phyloP scores from a whole-genome alignment of 2,113 vertebrate species.

The Synchiropus splendidus region DNA sequence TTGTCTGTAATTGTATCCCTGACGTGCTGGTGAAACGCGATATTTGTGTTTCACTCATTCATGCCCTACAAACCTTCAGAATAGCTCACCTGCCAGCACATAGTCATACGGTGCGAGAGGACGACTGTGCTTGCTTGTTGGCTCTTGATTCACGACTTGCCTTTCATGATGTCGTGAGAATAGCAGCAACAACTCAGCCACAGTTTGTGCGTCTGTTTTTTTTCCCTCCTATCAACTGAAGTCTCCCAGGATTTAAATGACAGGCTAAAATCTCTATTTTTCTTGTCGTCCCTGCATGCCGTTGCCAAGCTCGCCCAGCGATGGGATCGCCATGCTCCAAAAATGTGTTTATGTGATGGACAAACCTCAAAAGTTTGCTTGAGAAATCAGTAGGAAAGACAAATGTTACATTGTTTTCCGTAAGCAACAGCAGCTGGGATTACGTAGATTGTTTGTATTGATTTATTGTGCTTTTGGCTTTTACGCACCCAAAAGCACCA shows the following conservation, averaged over 20 bases:
- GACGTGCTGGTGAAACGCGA: neutral
- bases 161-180: conserved; percentile 42
- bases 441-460: no score
- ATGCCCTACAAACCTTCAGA: conserved; percentile 5
- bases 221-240: conserved; percentile 16
- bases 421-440: no score
- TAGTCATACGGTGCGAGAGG: neutral
- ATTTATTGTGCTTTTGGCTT: no score
- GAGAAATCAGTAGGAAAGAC: no score
- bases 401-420: no score
- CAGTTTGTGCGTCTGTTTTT: conserved; percentile 43
- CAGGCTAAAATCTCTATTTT: conserved; percentile 14
- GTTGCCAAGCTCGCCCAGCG: no score
- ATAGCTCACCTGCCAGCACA: conserved; percentile 16
- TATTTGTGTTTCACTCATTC: conserved; percentile 5
- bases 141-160: conserved; percentile 17
- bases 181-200: conserved; percentile 26
- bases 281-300: no score
- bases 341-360: no score
- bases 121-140: conserved; percentile 5
- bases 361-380: no score
- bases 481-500: no score
- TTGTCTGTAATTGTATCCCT: conserved; percentile 9
- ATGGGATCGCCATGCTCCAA: no score
- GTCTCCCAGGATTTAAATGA: conserved; percentile 12